These are phyloP conservation scores for Lasioglossum baleicum DNA, from an alignment of 1,140 invertebrate genomes.

Conservation along the genomic window DNA sequence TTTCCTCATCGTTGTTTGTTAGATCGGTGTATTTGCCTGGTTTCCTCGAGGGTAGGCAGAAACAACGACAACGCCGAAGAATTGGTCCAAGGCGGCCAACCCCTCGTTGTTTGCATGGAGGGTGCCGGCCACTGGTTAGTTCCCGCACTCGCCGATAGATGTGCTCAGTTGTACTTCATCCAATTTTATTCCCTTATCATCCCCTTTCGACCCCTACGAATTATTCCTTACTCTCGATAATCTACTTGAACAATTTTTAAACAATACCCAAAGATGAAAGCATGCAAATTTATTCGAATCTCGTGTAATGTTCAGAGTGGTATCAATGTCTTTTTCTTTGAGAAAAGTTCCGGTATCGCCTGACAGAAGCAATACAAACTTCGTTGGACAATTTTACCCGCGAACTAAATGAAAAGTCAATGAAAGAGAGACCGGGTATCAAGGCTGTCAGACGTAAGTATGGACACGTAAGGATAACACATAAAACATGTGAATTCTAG, in stretches of 20 bases:
- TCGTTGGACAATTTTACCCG: conserved; percentile 35
- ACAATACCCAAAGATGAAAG: neutral
- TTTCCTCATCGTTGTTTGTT: conserved; percentile 19
- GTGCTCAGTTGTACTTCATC: conserved; percentile 57
- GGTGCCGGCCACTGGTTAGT: conserved; percentile 59
- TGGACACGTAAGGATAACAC: conserved; percentile 48
- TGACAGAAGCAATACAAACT: conserved; percentile 8
- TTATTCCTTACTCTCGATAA: too few species aligned
- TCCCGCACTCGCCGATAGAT: conserved; percentile 62
- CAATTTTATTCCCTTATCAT: conserved; percentile 15
- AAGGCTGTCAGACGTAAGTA: conserved; percentile 30
- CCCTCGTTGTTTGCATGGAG: conserved; percentile 46
- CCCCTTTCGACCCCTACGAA: neutral
- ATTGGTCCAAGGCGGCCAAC: conserved; percentile 38
- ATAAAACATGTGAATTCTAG: conserved; percentile 58
- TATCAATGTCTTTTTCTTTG: too few species aligned
- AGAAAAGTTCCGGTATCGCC: neutral
- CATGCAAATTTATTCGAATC: too few species aligned
- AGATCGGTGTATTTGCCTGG: conserved; percentile 16
- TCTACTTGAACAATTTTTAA: too few species aligned
- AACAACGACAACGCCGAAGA: conserved; percentile 50
- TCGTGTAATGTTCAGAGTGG: too few species aligned
- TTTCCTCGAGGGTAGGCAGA: conserved; percentile 61
- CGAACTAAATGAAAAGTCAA: neutral
- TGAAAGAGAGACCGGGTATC: conserved; percentile 3